Base-by-base conservation (phyloP, 2,888 invertebrate genomes). In the Koerneria pararmatus region DNA sequence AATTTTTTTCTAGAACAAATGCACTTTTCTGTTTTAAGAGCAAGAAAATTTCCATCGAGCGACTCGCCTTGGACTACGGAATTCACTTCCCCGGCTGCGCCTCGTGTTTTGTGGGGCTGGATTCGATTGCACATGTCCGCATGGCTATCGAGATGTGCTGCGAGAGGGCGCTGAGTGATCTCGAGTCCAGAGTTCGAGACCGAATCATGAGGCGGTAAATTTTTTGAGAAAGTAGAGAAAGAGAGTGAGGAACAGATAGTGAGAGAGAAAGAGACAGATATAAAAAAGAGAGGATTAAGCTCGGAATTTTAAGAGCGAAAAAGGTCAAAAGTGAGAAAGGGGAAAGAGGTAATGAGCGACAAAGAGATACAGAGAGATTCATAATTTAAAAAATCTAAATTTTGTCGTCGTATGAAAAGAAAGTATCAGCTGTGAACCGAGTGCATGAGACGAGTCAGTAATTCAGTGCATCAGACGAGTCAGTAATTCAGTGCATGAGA, bases 141-240 rank as follows among this genome's bases (percentile, higher is more conserved):
- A 29, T 49, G 22, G 64, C 58, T 58, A 32, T 71, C 4, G 54
- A 64, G 49, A 60, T 56, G 5, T 48, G 51, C 48, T 65, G 65
- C 53, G 62, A 49, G 22, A 53, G 51, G 0, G 51, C 67, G 11
- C 58, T 78, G 1, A 71, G 69, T 4, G 71, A 74, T 19, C 63
- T 75, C 5, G 79, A 79, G 65, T 69, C 69, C 32, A 53, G 78
- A 62, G 77, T 79, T 8, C 54, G 75, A n/a, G 77, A 78, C 64
- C 61, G 79, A 51, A 78, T 79, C 5, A 79, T 78, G 78, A 65
- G 79, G 62, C 68, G 78, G 78, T 78, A 1, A n/a, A 27, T 54
- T 24, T 27, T 64, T 56, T n/a, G n/a, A n/a, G n/a, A n/a, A n/a
- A n/a, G n/a, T n/a, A n/a, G n/a, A n/a, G n/a, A n/a, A n/a, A n/a